Evolutionary conservation across 2,113 vertebrate genomes (phyloP), one percentile per base, ranked within the genome.

Genomic region (Lophotis ruficrista): DNA sequence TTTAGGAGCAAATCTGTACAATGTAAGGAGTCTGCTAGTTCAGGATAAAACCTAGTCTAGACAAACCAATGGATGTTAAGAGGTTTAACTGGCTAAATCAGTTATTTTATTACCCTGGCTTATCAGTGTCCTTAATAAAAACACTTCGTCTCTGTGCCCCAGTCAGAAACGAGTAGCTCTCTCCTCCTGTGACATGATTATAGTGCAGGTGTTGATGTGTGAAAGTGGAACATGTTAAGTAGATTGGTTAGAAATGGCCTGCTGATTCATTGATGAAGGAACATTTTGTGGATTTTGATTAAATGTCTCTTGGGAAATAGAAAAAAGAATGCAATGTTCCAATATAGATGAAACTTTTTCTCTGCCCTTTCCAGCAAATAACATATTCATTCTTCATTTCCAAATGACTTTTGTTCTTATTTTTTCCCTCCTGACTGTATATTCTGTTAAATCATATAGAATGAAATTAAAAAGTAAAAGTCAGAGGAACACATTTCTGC

Each of bases 361-460:
- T 66, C 64, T 94, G 95, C 94, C 86, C 91, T 96, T 97, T 96
- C 68, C 51, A 69, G 83, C 64, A 81, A 56, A 92, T 78, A 95
- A 87, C 48, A 81, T 90, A 93, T 89, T 89, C 68, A 89, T 86
- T 92, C 64, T 77, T 93, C 86, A 56, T 66, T 83, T 91, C 37
- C 80, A 94, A 93, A 87, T 92, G 4, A 71, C 93, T 95, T 92
- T 87, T 92, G 71, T 80, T 86, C 57, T 77, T 83, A 51, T 58
- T 62, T 86, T 61, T 73, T 43, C 18, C 62, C 54, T 86, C 73
- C 53, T 68, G n/a, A 65, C 71, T 86, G 45, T 9, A 35, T 73
- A 77, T 77, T 79, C n/a, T 86, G 41, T 77, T 73, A 81, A 80
- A 77, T 86, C 33, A 43, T 30, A 62, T 13, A 70, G 72, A 86